Conservation (phyloP, 2,797 vertebrate species). For the Esox masquinongy region DNA sequence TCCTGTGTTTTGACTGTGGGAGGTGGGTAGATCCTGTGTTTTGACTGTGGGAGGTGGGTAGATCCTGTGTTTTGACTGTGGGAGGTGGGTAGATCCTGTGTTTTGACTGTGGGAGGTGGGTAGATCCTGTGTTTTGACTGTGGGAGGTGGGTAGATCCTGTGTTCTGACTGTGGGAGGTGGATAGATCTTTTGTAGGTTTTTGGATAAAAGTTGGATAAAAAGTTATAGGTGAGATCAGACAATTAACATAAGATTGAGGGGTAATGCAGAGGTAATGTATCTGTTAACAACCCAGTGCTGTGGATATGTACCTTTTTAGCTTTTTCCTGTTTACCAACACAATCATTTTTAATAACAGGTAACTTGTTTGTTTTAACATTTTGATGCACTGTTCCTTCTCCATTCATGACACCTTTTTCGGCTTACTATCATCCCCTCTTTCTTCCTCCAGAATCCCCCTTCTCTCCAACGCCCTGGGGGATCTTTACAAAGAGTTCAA, state of each 20-base stretch:
- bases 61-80: constrained; percentile 71
- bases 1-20: constrained; percentile 68
- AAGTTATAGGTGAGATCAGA: neutral
- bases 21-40: constrained; percentile 63
- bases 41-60: constrained; percentile 79
- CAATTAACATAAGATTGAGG: neutral
- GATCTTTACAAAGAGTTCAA: constrained; percentile 85
- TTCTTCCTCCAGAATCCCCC: constrained; percentile 72
- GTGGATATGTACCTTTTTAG: neutral
- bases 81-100: constrained; percentile 65
- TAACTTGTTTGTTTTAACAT: neutral
- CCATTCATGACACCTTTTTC: neutral
- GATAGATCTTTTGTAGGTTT: neutral
- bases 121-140: constrained; percentile 65
- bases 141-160: constrained; percentile 67
- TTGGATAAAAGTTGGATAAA: neutral
- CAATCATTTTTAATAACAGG: neutral
- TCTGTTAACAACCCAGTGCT: neutral
- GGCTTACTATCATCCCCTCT: neutral
- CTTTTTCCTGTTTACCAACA: neutral
- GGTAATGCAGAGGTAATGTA: no score
- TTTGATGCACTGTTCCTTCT: neutral
- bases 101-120: constrained; percentile 80
- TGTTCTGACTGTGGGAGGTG: constrained; percentile 65
- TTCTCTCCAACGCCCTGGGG: constrained; percentile 79